Evolutionary conservation across 2,113 vertebrate species (phyloP).

Genomic region (Antennarius striatus): DNA sequence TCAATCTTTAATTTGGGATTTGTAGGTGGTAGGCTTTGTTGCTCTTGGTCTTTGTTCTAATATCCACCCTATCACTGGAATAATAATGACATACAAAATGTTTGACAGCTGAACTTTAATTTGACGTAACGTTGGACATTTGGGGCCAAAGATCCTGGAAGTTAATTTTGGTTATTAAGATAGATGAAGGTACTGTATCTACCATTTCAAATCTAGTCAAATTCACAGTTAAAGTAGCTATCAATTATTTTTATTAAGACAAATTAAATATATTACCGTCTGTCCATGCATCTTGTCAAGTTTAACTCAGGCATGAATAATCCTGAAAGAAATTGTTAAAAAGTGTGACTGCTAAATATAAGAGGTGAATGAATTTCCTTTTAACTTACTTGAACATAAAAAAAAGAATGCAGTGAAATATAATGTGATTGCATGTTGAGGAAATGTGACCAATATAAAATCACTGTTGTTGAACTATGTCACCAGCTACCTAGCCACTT

Average conservation of each 20-base stretch:
- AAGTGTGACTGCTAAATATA: not conserved
- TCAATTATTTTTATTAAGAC: too few relatives aligned
- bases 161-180: too few relatives aligned
- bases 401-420: not conserved
- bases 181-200: too few relatives aligned
- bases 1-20: not conserved
- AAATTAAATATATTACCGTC: not conserved
- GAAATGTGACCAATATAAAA: constrained; percentile 12
- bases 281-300: not conserved
- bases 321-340: too few relatives aligned
- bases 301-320: not conserved
- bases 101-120: not conserved
- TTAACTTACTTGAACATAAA: not conserved
- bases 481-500: not conserved
- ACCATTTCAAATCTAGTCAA: not conserved
- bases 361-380: not conserved
- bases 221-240: too few relatives aligned
- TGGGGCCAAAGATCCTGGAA: too few relatives aligned
- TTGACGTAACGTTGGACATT: not conserved
- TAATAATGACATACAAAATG: not conserved
- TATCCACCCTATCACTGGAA: not conserved
- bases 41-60: not conserved
- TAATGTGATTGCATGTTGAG: not conserved
- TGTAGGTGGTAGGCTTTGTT: not conserved
- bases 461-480: constrained; percentile 3